Evolutionary conservation across 2,113 vertebrate genomes (phyloP), one percentile per base, ranked within the genome.

Genomic region (Oncorhynchus clarkii): DNA sequence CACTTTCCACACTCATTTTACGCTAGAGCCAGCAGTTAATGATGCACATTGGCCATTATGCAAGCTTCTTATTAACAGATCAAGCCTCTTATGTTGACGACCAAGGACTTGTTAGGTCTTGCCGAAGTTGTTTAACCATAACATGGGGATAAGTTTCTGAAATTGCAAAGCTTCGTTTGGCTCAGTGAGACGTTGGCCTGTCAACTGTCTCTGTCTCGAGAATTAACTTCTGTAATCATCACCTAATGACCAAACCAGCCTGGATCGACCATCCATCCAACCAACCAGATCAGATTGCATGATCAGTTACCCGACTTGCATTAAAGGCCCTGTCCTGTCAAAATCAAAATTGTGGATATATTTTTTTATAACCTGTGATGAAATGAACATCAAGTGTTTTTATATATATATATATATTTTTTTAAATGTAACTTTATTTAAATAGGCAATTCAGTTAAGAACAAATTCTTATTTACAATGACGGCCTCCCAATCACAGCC

Each of bases 61-160:
- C 74, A 60, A 76, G 79, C 80, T 84, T 89, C 76, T 89, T 81
- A 86, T 86, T 86, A 86, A 86, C 82, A 22, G 5, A 71, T 60
- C 13, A 62, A 39, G n/a, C 49, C 72, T 70, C 57, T 45, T 72
- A 80, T 74, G 71, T 57, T 62, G n/a, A 78, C 71, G 68, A 70
- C 73, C 7, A 45, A 67, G 4, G 80, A 80, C 82, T 73, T 73
- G 64, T 72, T 51, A 1, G 83, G 78, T 88, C 80, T 29, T 48
- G 78, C 75, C 77, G 26, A 62, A 20, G 67, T 73, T 65, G 60
- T 76, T 74, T 60, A 64, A 29, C 74, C 73, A 69, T 49, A 34
- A 82, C n/a, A 67, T 62, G 51, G 51, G 26, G 77, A 18, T 39
- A 71, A 49, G 72, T 78, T 77, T 74, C 70, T 78, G 34, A 71